These are phyloP conservation scores for Orbicella faveolata DNA, from an alignment of 64 coral and sea anemone species.

Conservation along the genomic window DNA sequence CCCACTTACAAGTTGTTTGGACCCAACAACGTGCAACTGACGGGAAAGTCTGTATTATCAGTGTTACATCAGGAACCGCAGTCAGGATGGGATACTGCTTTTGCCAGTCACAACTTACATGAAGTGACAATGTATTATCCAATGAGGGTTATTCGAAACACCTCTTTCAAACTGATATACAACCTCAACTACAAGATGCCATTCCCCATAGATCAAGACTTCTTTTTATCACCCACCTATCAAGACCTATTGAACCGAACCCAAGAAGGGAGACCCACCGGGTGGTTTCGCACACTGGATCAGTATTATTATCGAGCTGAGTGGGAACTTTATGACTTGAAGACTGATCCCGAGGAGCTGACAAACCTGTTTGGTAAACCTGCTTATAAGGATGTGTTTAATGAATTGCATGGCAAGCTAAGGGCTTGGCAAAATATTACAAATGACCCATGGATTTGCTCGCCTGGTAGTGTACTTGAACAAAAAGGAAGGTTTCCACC, in stretches of 20 bases:
- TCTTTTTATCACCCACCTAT: slow-evolving; percentile 64
- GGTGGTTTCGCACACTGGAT: slow-evolving; percentile 57
- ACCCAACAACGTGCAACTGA: slow-evolving; percentile 47
- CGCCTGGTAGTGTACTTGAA: slow-evolving; percentile 60
- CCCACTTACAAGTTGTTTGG: slow-evolving; percentile 64
- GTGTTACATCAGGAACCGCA: slow-evolving; percentile 26
- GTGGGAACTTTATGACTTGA: slow-evolving; percentile 73
- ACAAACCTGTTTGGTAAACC: slow-evolving; percentile 55
- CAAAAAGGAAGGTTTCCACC: slow-evolving; percentile 42
- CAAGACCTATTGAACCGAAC: slow-evolving; percentile 72
- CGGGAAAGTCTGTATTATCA: slow-evolving; percentile 68
- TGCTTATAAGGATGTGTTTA: slow-evolving; percentile 24
- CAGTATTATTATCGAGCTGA: slow-evolving; percentile 73
- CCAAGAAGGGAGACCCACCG: slow-evolving; percentile 10
- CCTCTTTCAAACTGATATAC: slow-evolving; percentile 67
- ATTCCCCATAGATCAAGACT: slow-evolving; percentile 73
- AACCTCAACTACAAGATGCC: slow-evolving; percentile 77
- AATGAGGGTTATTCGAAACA: slow-evolving; percentile 68
- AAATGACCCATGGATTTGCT: slow-evolving; percentile 75
- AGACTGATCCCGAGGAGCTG: slow-evolving; percentile 52
- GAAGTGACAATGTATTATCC: slow-evolving; percentile 79
- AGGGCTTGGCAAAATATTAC: slow-evolving; percentile 62
- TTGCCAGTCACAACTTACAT: slow-evolving; percentile 69
- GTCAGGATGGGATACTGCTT: slow-evolving; percentile 65
- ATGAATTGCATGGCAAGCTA: slow-evolving; percentile 25